A percentile compares a stretch with the other conserved stretches of the same genome.
These are phyloP conservation scores for Acanthosepion lycidas DNA, from an alignment of 2,888 invertebrate genomes.

Conservation along the genomic window DNA sequence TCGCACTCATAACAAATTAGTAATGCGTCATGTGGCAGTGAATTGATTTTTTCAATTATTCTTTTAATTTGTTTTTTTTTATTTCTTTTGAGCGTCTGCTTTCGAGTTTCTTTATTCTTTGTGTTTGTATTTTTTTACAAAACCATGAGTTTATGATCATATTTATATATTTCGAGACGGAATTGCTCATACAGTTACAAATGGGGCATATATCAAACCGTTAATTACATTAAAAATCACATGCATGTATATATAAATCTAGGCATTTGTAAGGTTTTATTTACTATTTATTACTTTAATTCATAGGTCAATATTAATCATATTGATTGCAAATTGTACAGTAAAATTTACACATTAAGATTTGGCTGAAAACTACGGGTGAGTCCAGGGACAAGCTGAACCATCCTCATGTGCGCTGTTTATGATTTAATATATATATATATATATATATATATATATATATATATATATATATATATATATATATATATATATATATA, in stretches of 20 bases:
- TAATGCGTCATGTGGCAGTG: neutral
- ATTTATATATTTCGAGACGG: neutral
- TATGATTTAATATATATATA: too few relatives aligned
- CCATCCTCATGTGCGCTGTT: too few relatives aligned
- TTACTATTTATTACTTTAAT: too few relatives aligned
- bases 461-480: neutral
- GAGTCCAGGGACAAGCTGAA: too few relatives aligned
- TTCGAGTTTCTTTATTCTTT: neutral
- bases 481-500: neutral
- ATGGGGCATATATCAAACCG: too few relatives aligned
- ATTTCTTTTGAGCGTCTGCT: neutral
- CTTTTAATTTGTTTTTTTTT: neutral
- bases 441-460: neutral
- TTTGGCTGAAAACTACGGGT: too few relatives aligned
- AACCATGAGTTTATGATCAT: neutral
- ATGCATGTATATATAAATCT: too few relatives aligned
- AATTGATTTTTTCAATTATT: neutral
- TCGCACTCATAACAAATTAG: slow-evolving; percentile 13
- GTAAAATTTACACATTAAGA: too few relatives aligned
- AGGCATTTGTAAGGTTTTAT: too few relatives aligned
- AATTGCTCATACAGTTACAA: neutral
- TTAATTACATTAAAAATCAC: too few relatives aligned
- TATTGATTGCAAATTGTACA: too few relatives aligned
- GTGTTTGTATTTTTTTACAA: neutral
- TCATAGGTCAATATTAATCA: too few relatives aligned